A percentile compares a stretch with the other conserved stretches of the same genome.
Evolutionary conservation across 2,113 vertebrate genomes (phyloP).

Genomic region (Bothrops jararaca): DNA sequence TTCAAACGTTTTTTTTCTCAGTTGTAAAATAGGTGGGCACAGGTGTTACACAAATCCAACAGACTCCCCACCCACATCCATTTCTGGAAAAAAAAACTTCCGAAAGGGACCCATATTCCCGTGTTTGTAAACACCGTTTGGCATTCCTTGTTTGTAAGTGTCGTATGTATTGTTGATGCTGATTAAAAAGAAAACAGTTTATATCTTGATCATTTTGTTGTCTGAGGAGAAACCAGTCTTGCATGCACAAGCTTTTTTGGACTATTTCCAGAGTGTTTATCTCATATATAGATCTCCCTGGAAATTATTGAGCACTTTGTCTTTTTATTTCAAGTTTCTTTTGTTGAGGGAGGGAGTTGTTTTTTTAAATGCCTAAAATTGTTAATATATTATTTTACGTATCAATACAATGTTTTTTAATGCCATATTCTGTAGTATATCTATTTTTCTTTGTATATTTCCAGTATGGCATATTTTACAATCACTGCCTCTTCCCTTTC

Average conservation of each 20-base stretch:
- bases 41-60: slow-evolving; percentile 69
- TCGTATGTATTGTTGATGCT: slow-evolving; percentile 99
- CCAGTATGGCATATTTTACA: slow-evolving; percentile 74
- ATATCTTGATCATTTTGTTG: slow-evolving; percentile 98
- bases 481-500: slow-evolving; percentile 73
- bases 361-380: slow-evolving; percentile 76
- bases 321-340: slow-evolving; percentile 61
- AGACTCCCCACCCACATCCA: background rate
- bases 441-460: slow-evolving; percentile 77
- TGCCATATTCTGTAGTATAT: slow-evolving; percentile 73
- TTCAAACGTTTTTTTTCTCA: slow-evolving; percentile 80
- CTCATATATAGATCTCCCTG: slow-evolving; percentile 79
- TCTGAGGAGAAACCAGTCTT: slow-evolving; percentile 89
- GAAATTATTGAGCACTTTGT: slow-evolving; percentile 89
- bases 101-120: slow-evolving; percentile 78
- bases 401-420: slow-evolving; percentile 72
- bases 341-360: slow-evolving; percentile 51
- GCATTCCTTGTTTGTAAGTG: slow-evolving; percentile 99
- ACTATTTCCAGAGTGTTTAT: slow-evolving; percentile 84
- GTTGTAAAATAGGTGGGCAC: slow-evolving; percentile 87
- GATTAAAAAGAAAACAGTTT: slow-evolving; percentile 94
- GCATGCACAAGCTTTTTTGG: slow-evolving; percentile 92
- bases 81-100: slow-evolving; percentile 70
- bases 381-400: slow-evolving; percentile 83
- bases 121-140: slow-evolving; percentile 97